Evolutionary conservation across 2,797 vertebrate species (phyloP).

Genomic region (Pagetopsis macropterus): DNA sequence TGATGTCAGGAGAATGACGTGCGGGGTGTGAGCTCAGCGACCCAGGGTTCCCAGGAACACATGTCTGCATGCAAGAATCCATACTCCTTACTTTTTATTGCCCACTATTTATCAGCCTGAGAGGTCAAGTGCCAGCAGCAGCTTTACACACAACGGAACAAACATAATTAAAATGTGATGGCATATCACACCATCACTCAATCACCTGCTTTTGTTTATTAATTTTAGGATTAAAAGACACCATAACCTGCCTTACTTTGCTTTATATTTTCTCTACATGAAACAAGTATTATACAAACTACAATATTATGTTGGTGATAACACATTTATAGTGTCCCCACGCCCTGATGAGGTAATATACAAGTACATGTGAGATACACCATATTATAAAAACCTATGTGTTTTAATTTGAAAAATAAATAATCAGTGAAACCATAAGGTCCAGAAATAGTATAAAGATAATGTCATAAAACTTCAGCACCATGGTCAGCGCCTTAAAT

Average conservation of each 20-base stretch:
- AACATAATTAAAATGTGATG: background rate
- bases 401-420: background rate
- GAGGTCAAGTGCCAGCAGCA: background rate
- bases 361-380: background rate
- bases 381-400: background rate
- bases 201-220: background rate
- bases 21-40: constrained; percentile 9
- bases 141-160: background rate
- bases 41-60: constrained; percentile 43
- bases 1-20: constrained; percentile 78
- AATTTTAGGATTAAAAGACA: too few relatives aligned
- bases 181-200: background rate
- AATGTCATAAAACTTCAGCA: constrained; percentile 59
- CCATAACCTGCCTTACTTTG: background rate
- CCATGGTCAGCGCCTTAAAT: constrained; percentile 69
- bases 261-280: background rate
- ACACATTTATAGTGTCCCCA: background rate
- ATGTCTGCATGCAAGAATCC: constrained; percentile 16
- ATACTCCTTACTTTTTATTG: background rate
- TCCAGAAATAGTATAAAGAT: background rate
- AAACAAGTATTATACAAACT: background rate
- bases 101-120: background rate
- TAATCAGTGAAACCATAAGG: background rate
- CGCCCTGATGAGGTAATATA: too few relatives aligned
- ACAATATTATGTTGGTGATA: background rate